Percentiles rank a stretch among this genome's conserved stretches.
Evolutionary conservation across 2,113 vertebrate genomes (phyloP).

Genomic region (Cololabis saira): DNA sequence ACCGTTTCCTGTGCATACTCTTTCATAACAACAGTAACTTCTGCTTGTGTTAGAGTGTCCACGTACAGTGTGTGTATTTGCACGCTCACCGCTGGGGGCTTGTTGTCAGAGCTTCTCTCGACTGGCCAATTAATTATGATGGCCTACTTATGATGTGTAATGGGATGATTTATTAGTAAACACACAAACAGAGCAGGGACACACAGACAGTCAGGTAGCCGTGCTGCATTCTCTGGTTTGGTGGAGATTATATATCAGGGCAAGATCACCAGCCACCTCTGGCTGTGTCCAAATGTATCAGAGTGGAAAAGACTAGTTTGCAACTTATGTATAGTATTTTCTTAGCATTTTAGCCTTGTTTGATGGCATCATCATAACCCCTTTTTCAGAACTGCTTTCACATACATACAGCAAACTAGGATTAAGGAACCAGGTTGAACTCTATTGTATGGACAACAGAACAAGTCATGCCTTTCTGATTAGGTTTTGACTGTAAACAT

Average conservation of each 20-base stretch:
- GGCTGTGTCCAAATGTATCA: slow-evolving; percentile 65
- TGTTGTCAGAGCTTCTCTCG: slow-evolving; percentile 80
- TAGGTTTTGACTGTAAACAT: no score
- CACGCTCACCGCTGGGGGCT: slow-evolving; percentile 68
- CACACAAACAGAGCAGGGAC: slow-evolving; percentile 77
- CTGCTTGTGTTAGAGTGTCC: slow-evolving; percentile 30
- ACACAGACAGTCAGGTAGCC: slow-evolving; percentile 64
- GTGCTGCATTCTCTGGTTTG: slow-evolving; percentile 47
- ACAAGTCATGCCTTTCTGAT: no score
- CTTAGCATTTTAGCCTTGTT: no score
- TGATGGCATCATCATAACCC: no score
- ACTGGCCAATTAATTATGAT: slow-evolving; percentile 86
- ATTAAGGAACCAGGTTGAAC: no score
- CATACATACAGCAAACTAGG: no score
- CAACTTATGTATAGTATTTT: background rate
- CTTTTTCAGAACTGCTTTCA: no score
- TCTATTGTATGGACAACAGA: no score
- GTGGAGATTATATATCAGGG: slow-evolving; percentile 57
- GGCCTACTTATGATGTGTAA: slow-evolving; percentile 87
- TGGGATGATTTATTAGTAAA: slow-evolving; percentile 86
- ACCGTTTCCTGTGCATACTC: slow-evolving; percentile 6
- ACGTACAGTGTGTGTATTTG: slow-evolving; percentile 40
- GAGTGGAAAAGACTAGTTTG: background rate
- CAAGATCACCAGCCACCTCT: slow-evolving; percentile 72
- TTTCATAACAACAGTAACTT: slow-evolving; percentile 26